Conservation (phyloP, 2,888 invertebrate species). For the Cephus sareptanus region DNA sequence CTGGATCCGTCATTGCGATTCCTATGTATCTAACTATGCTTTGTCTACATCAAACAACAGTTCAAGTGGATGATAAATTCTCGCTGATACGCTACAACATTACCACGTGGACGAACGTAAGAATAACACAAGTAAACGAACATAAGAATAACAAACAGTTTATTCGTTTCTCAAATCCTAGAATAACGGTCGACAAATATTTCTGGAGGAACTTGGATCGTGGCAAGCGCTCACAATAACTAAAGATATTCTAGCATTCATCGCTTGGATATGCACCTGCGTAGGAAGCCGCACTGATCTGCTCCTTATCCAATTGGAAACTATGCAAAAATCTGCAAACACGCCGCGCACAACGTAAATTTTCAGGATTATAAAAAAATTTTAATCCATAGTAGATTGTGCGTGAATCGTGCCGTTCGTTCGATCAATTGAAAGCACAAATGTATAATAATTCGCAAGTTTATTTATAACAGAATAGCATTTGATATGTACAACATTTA, state of each 20-base stretch:
- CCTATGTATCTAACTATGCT: constrained; percentile 55
- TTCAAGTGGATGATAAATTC: constrained; percentile 48
- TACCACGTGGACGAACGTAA: constrained; percentile 28
- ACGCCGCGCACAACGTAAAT: background rate
- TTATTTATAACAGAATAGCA: constrained; percentile 62
- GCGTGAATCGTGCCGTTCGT: background rate
- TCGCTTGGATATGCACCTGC: constrained; percentile 57
- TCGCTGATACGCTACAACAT: constrained; percentile 41
- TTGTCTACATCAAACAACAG: constrained; percentile 50
- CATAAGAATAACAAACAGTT: background rate
- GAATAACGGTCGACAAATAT: constrained; percentile 13
- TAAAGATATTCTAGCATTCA: constrained; percentile 52
- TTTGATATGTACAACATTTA: constrained; percentile 63
- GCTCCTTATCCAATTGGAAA: constrained; percentile 49
- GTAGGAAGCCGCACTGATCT: constrained; percentile 53
- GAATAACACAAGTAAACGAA: background rate
- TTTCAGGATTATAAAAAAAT: background rate
- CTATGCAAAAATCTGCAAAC: constrained; percentile 49
- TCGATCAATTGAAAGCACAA: background rate
- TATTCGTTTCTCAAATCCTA: background rate
- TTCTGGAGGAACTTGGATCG: constrained; percentile 39
- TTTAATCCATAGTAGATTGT: background rate
- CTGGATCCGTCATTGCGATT: constrained; percentile 48
- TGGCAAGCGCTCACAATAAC: constrained; percentile 53
- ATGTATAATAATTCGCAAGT: constrained; percentile 34